Conservation (phyloP, 2,797 vertebrate species). For the Ptychobarbus kaznakovi region DNA sequence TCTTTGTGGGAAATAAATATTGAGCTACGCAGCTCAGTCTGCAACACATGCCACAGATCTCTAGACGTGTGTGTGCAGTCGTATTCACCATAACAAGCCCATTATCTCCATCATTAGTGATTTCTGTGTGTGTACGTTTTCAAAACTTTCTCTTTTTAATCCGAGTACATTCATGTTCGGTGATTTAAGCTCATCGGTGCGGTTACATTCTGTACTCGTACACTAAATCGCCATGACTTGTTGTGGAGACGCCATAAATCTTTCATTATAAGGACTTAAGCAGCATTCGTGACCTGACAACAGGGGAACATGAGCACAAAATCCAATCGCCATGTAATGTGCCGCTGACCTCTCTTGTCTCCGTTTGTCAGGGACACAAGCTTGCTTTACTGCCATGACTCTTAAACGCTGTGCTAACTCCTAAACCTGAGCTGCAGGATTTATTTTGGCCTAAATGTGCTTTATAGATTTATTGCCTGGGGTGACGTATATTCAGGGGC, state of each 20-base stretch:
- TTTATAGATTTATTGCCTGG: conserved; percentile 66
- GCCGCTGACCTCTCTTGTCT: conserved; percentile 30
- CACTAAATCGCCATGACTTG: neutral
- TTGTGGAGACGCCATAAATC: neutral
- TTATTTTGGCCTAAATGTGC: conserved; percentile 64
- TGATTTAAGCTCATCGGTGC: neutral
- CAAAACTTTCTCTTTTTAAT: neutral
- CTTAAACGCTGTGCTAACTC: conserved; percentile 60
- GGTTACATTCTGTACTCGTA: neutral
- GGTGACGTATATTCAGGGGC: conserved; percentile 61
- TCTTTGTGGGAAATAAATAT: conserved; percentile 75
- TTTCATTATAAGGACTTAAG: conserved; percentile 60
- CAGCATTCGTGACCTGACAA: conserved; percentile 68
- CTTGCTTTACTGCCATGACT: conserved; percentile 21
- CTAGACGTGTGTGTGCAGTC: neutral
- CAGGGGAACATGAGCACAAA: conserved; percentile 66
- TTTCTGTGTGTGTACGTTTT: neutral
- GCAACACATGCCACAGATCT: conserved; percentile 34
- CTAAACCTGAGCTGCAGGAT: conserved; percentile 57
- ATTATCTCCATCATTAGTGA: neutral
- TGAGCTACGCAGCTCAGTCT: conserved; percentile 57
- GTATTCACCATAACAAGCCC: neutral
- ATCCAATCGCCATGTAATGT: conserved; percentile 52
- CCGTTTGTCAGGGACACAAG: conserved; percentile 25
- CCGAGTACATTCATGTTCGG: neutral